Evolutionary conservation across 2,113 vertebrate genomes (phyloP).

Genomic region (Pangasianodon gigas): DNA sequence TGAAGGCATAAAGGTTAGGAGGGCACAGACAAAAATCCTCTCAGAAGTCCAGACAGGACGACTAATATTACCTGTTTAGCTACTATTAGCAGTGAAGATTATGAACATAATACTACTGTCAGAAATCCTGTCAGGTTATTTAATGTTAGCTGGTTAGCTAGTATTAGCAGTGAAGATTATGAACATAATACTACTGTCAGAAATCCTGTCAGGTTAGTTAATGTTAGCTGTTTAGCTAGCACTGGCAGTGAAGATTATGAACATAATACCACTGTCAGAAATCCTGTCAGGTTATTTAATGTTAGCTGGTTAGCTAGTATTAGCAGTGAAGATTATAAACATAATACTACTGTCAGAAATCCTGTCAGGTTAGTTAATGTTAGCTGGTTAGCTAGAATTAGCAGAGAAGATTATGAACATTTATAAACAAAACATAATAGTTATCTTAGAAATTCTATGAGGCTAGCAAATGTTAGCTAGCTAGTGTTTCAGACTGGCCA

Average conservation of each 20-base stretch:
- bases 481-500: not conserved
- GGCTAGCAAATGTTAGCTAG: not conserved
- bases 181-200: not conserved
- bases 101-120: not conserved
- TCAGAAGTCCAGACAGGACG: not conserved
- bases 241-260: not conserved
- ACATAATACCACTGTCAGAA: not conserved
- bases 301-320: not conserved
- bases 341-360: not conserved
- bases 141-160: not conserved
- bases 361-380: not conserved
- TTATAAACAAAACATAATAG: too few species aligned
- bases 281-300: not conserved
- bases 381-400: not conserved
- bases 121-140: not conserved
- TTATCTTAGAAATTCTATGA: not conserved
- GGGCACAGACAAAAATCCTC: not conserved
- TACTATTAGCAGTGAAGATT: not conserved
- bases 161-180: not conserved
- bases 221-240: not conserved
- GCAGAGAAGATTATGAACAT: not conserved
- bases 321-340: not conserved
- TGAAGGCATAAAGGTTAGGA: slow-evolving; percentile 5
- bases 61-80: not conserved
- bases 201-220: not conserved